Evolutionary conservation across 2,113 vertebrate species (phyloP).

Genomic region (Cyprinodon tularosa): DNA sequence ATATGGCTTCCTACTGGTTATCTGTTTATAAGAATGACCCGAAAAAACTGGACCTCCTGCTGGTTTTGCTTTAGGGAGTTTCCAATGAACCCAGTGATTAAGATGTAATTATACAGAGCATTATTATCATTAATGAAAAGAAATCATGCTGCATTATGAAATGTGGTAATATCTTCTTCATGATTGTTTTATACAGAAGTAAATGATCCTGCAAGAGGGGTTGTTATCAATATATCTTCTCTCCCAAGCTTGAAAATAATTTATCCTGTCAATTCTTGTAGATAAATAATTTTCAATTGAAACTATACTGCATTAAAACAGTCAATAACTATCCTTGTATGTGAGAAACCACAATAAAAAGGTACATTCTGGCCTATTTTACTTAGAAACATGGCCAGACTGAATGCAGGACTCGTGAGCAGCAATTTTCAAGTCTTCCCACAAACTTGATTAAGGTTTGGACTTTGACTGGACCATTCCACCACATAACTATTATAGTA

Average conservation of each 20-base stretch:
- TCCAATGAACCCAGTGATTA: background rate
- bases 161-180: background rate
- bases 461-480: no score
- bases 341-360: background rate
- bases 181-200: background rate
- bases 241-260: no score
- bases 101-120: background rate
- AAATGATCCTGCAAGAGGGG: no score
- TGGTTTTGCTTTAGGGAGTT: background rate
- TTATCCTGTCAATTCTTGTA: background rate
- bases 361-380: no score
- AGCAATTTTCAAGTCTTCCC: no score
- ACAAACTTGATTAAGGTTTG: no score
- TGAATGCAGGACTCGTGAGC: no score
- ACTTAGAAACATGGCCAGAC: no score
- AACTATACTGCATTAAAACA: background rate
- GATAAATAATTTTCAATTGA: background rate
- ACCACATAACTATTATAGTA: no score
- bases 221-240: no score
- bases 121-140: background rate
- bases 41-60: background rate
- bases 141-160: background rate
- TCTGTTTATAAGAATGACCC: conserved; percentile 12
- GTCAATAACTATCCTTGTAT: background rate
- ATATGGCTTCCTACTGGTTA: background rate